Conservation (phyloP, 2,113 vertebrate genomes). For the Trogon melanurus region DNA sequence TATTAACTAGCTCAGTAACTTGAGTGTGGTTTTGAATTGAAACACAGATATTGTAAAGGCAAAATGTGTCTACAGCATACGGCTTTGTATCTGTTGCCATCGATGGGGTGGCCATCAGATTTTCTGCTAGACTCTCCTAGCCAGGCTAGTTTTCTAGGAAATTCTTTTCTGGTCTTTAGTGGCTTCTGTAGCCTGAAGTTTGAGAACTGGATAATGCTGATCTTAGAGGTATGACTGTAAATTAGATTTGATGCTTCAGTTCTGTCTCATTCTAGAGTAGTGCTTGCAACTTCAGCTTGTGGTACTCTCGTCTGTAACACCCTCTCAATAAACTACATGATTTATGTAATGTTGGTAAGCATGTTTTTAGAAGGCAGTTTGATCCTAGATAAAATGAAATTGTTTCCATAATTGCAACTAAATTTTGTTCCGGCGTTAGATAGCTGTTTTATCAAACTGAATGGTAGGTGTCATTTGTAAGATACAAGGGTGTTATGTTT, state of each 20-base stretch:
- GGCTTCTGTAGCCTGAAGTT: neutral
- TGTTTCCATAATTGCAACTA: neutral
- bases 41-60: neutral
- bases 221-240: neutral
- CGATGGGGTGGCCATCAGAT: neutral
- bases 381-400: neutral
- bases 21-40: neutral
- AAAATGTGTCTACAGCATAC: neutral
- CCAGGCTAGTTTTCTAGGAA: neutral
- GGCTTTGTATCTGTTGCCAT: neutral
- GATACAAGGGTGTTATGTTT: neutral
- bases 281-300: neutral
- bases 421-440: neutral
- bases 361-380: neutral
- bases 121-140: neutral
- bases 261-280: neutral
- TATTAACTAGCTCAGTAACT: neutral
- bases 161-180: neutral
- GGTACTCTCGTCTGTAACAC: neutral
- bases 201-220: neutral
- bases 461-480: neutral
- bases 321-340: neutral
- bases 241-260: neutral
- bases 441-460: neutral
- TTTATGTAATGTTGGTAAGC: neutral